Evolutionary conservation across 2,113 vertebrate genomes (phyloP).

Genomic region (Poeciliopsis retropinna): DNA sequence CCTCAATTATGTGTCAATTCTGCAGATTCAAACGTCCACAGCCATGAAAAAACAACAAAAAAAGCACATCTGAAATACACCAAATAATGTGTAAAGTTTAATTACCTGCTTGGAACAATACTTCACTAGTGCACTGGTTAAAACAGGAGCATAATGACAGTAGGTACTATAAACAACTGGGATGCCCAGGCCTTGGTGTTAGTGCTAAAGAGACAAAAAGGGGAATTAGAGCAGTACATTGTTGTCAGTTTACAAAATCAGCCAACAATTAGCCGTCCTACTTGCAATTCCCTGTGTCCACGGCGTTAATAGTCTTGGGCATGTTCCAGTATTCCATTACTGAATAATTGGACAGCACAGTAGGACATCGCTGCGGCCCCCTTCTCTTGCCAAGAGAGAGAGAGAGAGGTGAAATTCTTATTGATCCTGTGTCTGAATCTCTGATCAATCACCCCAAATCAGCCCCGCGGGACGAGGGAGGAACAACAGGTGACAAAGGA

Average conservation of each 20-base stretch:
- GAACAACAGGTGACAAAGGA: constrained; percentile 69
- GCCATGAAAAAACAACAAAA: not conserved
- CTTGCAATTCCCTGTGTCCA: constrained; percentile 55
- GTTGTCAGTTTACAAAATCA: constrained; percentile 65
- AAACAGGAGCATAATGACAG: not conserved
- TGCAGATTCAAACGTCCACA: not conserved
- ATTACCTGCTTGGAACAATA: not conserved
- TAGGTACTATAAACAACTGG: not conserved
- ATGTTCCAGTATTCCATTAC: constrained; percentile 74
- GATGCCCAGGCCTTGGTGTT: constrained; percentile 3
- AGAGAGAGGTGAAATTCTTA: constrained; percentile 74
- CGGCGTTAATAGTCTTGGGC: constrained; percentile 73
- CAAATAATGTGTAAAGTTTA: not conserved
- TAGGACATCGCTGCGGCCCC: constrained; percentile 62
- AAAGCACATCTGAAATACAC: too few relatives aligned
- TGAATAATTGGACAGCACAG: constrained; percentile 77
- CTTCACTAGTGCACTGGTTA: not conserved
- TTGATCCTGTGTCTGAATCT: constrained; percentile 76
- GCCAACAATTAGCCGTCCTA: constrained; percentile 70
- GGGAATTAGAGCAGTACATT: constrained; percentile 49
- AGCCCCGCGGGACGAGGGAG: constrained; percentile 60
- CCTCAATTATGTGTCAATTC: not conserved
- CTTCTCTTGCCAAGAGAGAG: constrained; percentile 68
- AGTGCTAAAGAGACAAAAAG: constrained; percentile 2
- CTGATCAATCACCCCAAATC: constrained; percentile 79